Conservation (phyloP, 2,113 vertebrate genomes). For the Rhinopomastus cyanomelas region DNA sequence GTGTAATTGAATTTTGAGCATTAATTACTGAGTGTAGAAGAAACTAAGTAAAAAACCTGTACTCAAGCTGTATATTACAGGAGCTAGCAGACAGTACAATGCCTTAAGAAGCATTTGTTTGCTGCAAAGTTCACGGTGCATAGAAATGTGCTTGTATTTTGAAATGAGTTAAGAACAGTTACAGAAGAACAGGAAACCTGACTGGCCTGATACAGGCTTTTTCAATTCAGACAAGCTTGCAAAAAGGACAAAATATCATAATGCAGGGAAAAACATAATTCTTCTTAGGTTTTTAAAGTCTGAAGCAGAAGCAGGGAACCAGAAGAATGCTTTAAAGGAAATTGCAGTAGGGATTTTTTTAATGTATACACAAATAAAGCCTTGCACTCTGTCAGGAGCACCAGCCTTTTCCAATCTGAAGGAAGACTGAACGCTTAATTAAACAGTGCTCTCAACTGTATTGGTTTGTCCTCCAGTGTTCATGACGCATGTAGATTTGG, state of each 20-base stretch:
- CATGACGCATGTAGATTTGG: background rate
- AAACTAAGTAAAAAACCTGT: background rate
- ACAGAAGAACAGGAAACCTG: background rate
- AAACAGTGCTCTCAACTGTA: background rate
- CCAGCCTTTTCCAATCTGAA: background rate
- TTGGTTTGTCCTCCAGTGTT: background rate
- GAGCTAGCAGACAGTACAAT: background rate
- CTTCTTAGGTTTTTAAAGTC: background rate
- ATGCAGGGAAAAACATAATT: background rate
- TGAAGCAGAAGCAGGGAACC: background rate
- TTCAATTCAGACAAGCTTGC: background rate
- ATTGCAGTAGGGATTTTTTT: background rate
- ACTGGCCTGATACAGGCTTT: background rate
- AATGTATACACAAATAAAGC: background rate
- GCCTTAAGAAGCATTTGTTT: slow-evolving; percentile 8
- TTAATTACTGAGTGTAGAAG: background rate
- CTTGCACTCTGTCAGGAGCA: background rate
- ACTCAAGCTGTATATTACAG: background rate
- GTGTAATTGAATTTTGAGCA: slow-evolving; percentile 10
- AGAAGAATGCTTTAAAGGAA: background rate
- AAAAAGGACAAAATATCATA: background rate
- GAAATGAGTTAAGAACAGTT: background rate
- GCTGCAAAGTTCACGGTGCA: background rate
- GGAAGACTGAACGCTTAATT: background rate
- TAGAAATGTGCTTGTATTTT: background rate